These are phyloP conservation scores for Sorex araneus DNA, from an alignment of 2,113 vertebrate genomes.

Conservation along the genomic window DNA sequence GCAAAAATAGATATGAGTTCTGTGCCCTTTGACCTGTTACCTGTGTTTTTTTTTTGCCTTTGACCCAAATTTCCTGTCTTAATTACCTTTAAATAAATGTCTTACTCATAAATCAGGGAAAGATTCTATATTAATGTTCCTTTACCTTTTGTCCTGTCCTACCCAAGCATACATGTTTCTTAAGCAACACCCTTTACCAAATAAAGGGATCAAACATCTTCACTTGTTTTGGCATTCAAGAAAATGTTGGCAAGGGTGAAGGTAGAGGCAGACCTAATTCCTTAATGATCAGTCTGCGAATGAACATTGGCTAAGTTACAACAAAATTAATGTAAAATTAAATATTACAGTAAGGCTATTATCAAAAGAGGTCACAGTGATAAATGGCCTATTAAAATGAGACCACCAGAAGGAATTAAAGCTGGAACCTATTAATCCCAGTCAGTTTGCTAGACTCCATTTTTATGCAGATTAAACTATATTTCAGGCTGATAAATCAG, in stretches of 20 bases:
- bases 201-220: slow-evolving; percentile 77
- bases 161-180: neutral
- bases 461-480: slow-evolving; percentile 87
- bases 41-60: slow-evolving; percentile 24
- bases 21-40: neutral
- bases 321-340: slow-evolving; percentile 89
- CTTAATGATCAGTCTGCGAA: slow-evolving; percentile 85
- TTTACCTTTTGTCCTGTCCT: neutral
- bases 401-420: slow-evolving; percentile 87
- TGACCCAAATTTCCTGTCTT: slow-evolving; percentile 23
- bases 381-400: slow-evolving; percentile 87
- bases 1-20: neutral
- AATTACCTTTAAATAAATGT: slow-evolving; percentile 44
- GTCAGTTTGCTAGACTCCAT: slow-evolving; percentile 82
- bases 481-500: slow-evolving; percentile 87
- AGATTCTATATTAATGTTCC: slow-evolving; percentile 30
- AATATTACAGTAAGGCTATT: slow-evolving; percentile 87
- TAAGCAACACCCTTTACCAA: slow-evolving; percentile 51
- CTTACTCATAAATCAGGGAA: neutral
- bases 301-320: slow-evolving; percentile 87
- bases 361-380: slow-evolving; percentile 88
- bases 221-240: slow-evolving; percentile 85
- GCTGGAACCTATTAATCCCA: slow-evolving; percentile 86
- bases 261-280: slow-evolving; percentile 81
- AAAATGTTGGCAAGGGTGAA: slow-evolving; percentile 66